A percentile compares a stretch with the other conserved stretches of the same genome.
These are phyloP conservation scores for Delichon dasypus DNA, from an alignment of 2,797 vertebrate species.

Conservation along the genomic window DNA sequence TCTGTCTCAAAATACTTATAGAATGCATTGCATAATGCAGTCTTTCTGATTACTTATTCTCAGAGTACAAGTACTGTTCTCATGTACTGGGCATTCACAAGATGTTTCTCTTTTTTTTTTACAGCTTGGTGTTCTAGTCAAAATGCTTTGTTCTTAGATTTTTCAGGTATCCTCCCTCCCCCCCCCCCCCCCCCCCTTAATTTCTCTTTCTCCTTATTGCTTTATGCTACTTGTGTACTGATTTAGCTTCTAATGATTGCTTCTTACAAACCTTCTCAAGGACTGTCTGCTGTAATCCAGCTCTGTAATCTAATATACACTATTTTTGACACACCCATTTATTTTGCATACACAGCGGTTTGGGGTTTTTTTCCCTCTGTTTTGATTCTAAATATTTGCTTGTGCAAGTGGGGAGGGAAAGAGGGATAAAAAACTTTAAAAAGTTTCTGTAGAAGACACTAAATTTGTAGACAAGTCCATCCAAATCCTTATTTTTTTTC, in stretches of 20 bases:
- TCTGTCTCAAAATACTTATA: not conserved
- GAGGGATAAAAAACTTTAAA: not conserved
- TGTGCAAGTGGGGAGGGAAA: not conserved
- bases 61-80: not conserved
- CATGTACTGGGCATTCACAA: not conserved
- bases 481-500: not conserved
- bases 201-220: not conserved
- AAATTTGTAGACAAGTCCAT: not conserved
- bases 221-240: not conserved
- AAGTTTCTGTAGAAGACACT: not conserved
- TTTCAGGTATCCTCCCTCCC: not conserved
- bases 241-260: not conserved
- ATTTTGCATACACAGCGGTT: not conserved
- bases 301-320: not conserved
- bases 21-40: not conserved
- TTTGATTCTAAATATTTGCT: not conserved
- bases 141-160: not conserved
- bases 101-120: not conserved
- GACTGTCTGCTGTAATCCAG: not conserved
- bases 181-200: not conserved
- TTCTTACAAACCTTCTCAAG: not conserved
- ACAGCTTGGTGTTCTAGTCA: not conserved
- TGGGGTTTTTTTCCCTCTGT: rapidly evolving
- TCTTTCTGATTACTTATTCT: not conserved
- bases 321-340: not conserved